phyloP scores from a whole-genome alignment of 1,140 invertebrate species.

The Mya arenaria region DNA sequence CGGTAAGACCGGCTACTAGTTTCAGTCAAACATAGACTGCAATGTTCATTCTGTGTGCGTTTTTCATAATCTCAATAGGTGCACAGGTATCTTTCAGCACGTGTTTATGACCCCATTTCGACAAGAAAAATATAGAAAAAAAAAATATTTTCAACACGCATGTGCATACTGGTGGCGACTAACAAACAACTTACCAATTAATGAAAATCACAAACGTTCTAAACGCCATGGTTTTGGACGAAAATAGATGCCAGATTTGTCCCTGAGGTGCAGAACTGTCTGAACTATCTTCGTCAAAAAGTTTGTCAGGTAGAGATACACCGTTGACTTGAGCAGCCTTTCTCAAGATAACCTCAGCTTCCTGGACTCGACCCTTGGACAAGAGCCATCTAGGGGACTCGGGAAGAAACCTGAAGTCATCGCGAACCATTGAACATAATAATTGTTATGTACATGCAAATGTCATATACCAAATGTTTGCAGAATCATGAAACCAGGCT shows the following conservation, averaged over 20 bases:
- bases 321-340: constrained; percentile 69
- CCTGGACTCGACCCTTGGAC: constrained; percentile 63
- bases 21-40: no score
- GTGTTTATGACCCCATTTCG: no score
- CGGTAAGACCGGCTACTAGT: no score
- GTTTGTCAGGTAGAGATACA: constrained; percentile 51
- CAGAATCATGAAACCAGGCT: no score
- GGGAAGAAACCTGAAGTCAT: constrained; percentile 65
- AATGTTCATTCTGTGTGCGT: no score
- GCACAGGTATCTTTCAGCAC: no score
- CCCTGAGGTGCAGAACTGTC: constrained; percentile 36
- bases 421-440: no score
- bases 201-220: constrained; percentile 62
- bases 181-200: constrained; percentile 65
- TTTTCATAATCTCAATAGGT: no score
- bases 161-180: no score
- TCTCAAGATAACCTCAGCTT: constrained; percentile 69
- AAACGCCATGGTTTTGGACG: constrained; percentile 31
- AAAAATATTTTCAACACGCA: no score
- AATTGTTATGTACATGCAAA: neutral
- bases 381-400: constrained; percentile 77
- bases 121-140: no score
- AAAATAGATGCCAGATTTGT: constrained; percentile 53
- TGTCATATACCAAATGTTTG: no score
- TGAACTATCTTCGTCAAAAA: constrained; percentile 49